Base-by-base conservation (phyloP, 2,113 vertebrate species). In the Anarhynchus alexandrinus region DNA sequence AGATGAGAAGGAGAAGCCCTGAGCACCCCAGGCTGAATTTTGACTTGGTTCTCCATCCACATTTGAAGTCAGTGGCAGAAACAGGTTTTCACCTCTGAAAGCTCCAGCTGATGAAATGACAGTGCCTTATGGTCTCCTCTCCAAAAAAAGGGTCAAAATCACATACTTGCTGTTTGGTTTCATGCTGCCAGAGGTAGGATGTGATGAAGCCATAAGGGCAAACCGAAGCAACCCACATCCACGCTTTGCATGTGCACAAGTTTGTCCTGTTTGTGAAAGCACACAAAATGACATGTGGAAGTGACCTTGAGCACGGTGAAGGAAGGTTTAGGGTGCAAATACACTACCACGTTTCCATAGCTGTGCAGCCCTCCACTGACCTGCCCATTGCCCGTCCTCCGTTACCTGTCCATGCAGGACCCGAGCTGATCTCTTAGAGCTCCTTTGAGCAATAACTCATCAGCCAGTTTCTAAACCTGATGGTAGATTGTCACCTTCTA, bases 311-410 rank as follows among this genome's bases (percentile, higher is more conserved):
- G 45, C 9, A 11, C 11, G 8, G 15, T 3, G 34, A 77, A 58
- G 59, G 64, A 71, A 42, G 69, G 32, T 49, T 51, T 15, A n/a
- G 55, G 59, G 59, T 82, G 42, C 71, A 38, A 51, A 72, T 23
- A n/a, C 2, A 0, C 21, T 9, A 1, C 34, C 45, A 4, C 1
- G 0, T 71, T 70, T 57, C 54, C 54, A 10, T 42, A 40, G 54
- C 66, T 32, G 43, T 51, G 73, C 62, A 64, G 36, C 59, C n/a
- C 51, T 58, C 43, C 4, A 0, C 79, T 73, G 43, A 27, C 38
- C 40, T 67, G 36, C 70, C 36, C 47, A 1, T 30, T 43, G 70
- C 32, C 69, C 52, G 38, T 61, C 42, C 22, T 36, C 59, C 21
- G 3, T 54, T 52, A 25, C 43, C 21, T 58, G 25, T 38, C 49